Evolutionary conservation across 2,888 invertebrate genomes (phyloP).

Genomic region (Halocaridina rubra): DNA sequence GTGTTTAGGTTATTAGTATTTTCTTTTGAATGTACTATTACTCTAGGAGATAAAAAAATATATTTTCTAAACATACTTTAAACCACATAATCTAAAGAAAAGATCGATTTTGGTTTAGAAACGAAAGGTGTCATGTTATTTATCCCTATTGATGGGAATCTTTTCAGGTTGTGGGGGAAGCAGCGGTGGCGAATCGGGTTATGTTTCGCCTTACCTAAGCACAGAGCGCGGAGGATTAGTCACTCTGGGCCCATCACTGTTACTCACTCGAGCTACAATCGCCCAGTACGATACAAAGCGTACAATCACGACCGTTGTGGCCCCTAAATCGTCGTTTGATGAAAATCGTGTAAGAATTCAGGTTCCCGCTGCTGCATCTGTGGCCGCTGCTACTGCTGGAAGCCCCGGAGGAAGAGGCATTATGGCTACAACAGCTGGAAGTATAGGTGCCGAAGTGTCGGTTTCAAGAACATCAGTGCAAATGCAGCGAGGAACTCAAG

Average conservation of each 20-base stretch:
- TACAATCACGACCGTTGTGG: conserved; percentile 46
- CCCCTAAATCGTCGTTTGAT: conserved; percentile 40
- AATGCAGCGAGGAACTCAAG: neutral
- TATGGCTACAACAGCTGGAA: neutral
- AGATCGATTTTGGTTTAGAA: no score
- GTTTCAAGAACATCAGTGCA: neutral
- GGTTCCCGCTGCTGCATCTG: conserved; percentile 34
- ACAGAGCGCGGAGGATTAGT: conserved; percentile 15
- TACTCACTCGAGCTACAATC: conserved; percentile 41
- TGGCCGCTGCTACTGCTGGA: neutral
- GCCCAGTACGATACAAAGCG: conserved; percentile 51
- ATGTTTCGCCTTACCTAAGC: conserved; percentile 43
- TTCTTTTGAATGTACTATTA: no score
- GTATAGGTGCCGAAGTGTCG: neutral
- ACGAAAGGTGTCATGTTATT: no score
- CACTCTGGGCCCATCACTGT: conserved; percentile 41
- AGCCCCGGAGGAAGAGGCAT: neutral
- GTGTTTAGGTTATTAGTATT: no score
- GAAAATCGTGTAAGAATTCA: conserved; percentile 48
- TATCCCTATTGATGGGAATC: neutral
- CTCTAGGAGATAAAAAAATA: no score
- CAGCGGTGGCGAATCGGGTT: conserved; percentile 48
- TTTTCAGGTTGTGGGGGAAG: conserved; percentile 48
- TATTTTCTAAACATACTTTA: no score
- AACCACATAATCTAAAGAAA: no score